Conservation (phyloP, 1,140 invertebrate species). For the Brachionus asplanchnoidis region DNA sequence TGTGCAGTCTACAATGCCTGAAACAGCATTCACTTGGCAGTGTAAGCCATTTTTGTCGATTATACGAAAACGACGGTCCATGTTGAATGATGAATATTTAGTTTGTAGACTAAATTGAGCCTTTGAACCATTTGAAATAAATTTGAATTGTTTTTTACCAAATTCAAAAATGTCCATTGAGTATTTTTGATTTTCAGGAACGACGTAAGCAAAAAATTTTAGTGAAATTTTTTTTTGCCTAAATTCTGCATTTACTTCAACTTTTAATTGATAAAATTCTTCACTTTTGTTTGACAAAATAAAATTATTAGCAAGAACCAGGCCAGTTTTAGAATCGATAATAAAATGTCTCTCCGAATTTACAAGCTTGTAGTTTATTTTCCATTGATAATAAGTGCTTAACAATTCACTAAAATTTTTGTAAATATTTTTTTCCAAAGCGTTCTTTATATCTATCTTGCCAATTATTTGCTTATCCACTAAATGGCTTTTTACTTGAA, state of each 20-base stretch:
- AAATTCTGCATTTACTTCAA: not conserved
- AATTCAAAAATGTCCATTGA: not conserved
- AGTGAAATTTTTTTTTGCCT: not conserved
- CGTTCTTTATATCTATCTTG: not conserved
- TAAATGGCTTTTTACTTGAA: not conserved
- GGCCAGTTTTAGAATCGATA: not conserved
- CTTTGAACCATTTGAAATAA: not conserved
- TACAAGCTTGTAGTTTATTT: not conserved
- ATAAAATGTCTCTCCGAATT: not conserved
- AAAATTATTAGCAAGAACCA: not conserved
- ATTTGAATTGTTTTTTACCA: not conserved
- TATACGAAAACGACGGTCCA: not conserved
- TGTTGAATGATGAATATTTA: not conserved
- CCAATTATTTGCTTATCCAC: not conserved
- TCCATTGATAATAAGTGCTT: not conserved
- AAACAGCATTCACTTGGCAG: not conserved
- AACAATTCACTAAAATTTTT: constrained; percentile 3
- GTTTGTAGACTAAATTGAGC: not conserved
- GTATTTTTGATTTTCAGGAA: not conserved
- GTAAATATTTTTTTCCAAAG: not conserved
- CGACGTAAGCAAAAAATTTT: not conserved
- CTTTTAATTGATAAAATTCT: not conserved
- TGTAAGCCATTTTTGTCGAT: not conserved
- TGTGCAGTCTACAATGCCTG: not conserved
- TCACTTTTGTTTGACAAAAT: too few species aligned